Evolutionary conservation across 2,797 vertebrate genomes (phyloP), one percentile per base, ranked within the genome.

Genomic region (Tragopan temminckii): DNA sequence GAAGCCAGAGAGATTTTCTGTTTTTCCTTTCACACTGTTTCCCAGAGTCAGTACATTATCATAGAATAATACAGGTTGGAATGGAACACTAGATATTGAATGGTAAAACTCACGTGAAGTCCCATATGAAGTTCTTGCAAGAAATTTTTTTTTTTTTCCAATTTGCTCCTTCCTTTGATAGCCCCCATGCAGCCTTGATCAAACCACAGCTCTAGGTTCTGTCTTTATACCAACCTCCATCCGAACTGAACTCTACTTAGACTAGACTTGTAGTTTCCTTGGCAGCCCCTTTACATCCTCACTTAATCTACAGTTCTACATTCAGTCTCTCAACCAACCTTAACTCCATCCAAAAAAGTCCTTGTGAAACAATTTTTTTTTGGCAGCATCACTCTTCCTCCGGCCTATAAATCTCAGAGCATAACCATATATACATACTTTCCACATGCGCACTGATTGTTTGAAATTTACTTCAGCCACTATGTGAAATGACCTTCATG

Each of bases 11-110:
- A 78, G 31, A 43, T 36, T 55, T 52, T 89, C 58, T 82, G 40
- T 74, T 13, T 87, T 90, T 76, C 29, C 38, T 85, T 89, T 88
- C 9, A 33, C 69, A 69, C 59, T 81, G 62, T 81, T 90, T 95
- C 90, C 67, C 92, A 95, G 89, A 88, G 66, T 70, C 35, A 83
- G 75, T 69, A 75, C 24, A 62, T 66, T 67, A 72, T 85, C 72
- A 36, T 15, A 78, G 50, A 91, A 78, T 86, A 90, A 88, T 66
- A 94, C n/a, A 83, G 18, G 23, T 57, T 52, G 61, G 63, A 70
- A 82, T 0, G 0, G 68, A 82, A 85, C 19, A 57, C 46, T 23
- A 43, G 27, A 67, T 80, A 13, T 42, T 63, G 81, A 85, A 33
- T 29, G 17, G 55, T 66, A 69, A 85, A 82, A 69, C 5, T 20